Base-by-base conservation (phyloP, 30 jellyfish, hydroid and myxozoan species). In the Catostylus mosaicus region DNA sequence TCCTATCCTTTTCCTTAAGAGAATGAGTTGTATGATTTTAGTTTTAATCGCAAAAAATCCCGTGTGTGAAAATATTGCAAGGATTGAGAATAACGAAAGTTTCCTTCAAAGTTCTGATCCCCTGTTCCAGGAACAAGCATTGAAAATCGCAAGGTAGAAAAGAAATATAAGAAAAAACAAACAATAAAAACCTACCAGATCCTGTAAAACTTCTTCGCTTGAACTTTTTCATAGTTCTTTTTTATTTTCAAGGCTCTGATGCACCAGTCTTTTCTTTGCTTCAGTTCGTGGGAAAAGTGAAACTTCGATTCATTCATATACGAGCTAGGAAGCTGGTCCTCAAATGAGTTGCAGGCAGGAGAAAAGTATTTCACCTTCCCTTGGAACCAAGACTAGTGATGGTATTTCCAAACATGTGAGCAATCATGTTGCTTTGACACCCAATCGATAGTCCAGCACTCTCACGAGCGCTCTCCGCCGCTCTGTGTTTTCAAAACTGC, bases 151-250 rank as follows among this genome's bases (percentile, higher is more conserved):
- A n/a, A n/a, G n/a, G n/a, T n/a, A n/a, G n/a, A n/a, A n/a, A n/a
- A n/a, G n/a, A n/a, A n/a, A n/a, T n/a, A n/a, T 68, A 40, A 47
- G 2, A 3, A 36, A 71, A 26, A 71, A 12, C 5, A 71, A 1
- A 27, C 19, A 60, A 54, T 52, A 34, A 46, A 52, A 46, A 61
- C 56, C 67, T 59, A 80, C 90, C 77, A 16, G 90, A 80, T 16
- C 90, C 90, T n/a, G 67, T 67, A 56, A 80, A 80, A 50, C 90
- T 80, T 70, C 90, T 80, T 67, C 90, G 78, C 65, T 80, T 80
- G 84, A 80, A 80, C 56, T 80, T 80, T 57, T 80, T 80, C 90
- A 80, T 80, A 56, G 7, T 67, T 23, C 57, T 29, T 27, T 31
- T 11, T n/a, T n/a, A n/a, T n/a, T n/a, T n/a, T n/a, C n/a, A n/a